Conservation (phyloP, 2,797 vertebrate genomes). For the Alosa sapidissima region DNA sequence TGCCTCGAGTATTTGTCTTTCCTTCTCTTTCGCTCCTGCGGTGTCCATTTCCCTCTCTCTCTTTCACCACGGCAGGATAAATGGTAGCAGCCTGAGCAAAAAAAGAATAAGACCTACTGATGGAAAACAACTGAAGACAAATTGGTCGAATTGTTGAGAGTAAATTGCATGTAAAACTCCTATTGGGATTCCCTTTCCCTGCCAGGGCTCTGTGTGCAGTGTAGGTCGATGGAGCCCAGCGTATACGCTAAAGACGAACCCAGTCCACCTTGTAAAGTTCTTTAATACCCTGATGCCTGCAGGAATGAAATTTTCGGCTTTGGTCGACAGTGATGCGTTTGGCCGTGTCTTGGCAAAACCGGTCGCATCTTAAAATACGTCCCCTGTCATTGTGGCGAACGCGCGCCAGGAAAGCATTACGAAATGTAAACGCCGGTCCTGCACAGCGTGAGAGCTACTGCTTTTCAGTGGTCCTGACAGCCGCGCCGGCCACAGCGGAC, state of each 20-base stretch:
- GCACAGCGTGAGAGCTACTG: constrained; percentile 22
- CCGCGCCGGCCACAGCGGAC: background rate
- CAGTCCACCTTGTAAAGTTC: constrained; percentile 22
- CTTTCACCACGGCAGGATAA: constrained; percentile 8
- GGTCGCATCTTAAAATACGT: constrained; percentile 17
- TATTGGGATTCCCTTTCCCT: background rate
- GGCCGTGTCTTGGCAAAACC: constrained; percentile 13
- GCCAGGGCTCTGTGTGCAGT: background rate
- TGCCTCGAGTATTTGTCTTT: constrained; percentile 13
- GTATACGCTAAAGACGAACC: constrained; percentile 6
- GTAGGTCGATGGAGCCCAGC: background rate
- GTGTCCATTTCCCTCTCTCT: constrained; percentile 9
- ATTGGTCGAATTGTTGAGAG: constrained; percentile 16
- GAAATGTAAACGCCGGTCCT: background rate
- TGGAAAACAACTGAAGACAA: constrained; percentile 22
- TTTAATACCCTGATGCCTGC: background rate
- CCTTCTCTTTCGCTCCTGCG: background rate
- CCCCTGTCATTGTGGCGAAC: background rate
- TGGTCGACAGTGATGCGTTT: constrained; percentile 9
- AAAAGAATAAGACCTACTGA: background rate
- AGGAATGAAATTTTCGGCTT: background rate
- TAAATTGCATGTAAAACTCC: constrained; percentile 25
- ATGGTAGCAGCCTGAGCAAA: background rate
- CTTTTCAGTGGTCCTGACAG: constrained; percentile 16
- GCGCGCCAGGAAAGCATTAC: constrained; percentile 14